These are phyloP conservation scores for Drosophila serrata DNA, from an alignment of 1,140 invertebrate genomes.

Conservation along the genomic window DNA sequence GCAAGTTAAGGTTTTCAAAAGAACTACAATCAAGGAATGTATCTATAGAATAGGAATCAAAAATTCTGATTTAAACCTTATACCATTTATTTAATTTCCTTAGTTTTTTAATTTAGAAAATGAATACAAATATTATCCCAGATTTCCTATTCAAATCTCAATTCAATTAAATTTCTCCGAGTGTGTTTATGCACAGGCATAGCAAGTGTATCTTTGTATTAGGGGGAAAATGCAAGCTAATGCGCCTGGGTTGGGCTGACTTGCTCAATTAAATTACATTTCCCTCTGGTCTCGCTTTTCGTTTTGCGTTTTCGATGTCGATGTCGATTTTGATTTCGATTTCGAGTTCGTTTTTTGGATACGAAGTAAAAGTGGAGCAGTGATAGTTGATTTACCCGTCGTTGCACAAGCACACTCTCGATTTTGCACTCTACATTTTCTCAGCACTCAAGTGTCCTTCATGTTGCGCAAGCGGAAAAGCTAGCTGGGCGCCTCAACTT, in stretches of 20 bases:
- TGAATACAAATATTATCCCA: no score
- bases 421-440: conserved; percentile 61
- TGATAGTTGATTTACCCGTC: conserved; percentile 73
- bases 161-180: not conserved
- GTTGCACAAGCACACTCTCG: conserved; percentile 80
- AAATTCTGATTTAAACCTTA: not conserved
- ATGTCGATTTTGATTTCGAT: conserved; percentile 17
- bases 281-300: conserved; percentile 59
- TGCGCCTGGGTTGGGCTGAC: conserved; percentile 60
- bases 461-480: conserved; percentile 70
- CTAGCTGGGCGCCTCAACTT: conserved; percentile 9
- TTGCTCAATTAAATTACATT: conserved; percentile 53
- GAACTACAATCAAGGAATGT: not conserved
- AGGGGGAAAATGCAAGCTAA: conserved; percentile 68
- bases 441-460: conserved; percentile 73
- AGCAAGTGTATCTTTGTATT: conserved; percentile 13
- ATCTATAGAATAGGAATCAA: not conserved
- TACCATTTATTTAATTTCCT: not conserved
- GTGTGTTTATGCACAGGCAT: not conserved
- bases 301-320: conserved; percentile 45
- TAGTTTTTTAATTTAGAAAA: not conserved
- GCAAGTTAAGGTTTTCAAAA: not conserved
- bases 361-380: conserved; percentile 73
- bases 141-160: not conserved
- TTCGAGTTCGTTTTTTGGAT: conserved; percentile 40